Conservation (phyloP, 2,797 vertebrate species). For the Coracias cyanogaster region DNA sequence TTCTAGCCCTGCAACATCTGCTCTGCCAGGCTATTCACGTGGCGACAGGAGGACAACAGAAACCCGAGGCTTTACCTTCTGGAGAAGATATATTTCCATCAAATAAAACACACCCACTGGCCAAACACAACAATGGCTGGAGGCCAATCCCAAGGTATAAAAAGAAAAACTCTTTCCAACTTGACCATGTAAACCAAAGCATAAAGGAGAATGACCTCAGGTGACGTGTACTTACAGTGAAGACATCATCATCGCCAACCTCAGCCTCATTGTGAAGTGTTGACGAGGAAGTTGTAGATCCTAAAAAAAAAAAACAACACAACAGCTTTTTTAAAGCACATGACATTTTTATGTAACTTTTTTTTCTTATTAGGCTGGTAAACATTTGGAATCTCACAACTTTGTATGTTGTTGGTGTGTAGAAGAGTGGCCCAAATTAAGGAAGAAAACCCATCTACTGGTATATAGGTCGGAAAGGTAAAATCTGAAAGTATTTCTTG, state of each 20-base stretch:
- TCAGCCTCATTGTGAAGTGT: constrained; percentile 97
- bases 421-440: background rate
- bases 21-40: background rate
- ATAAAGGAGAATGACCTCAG: background rate
- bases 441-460: background rate
- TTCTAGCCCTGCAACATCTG: background rate
- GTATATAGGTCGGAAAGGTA: background rate
- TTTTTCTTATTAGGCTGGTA: background rate
- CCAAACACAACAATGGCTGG: background rate
- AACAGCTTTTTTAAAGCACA: background rate
- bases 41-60: fast-evolving
- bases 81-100: background rate
- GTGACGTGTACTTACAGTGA: constrained; percentile 88
- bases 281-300: constrained; percentile 97
- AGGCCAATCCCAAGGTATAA: background rate
- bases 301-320: constrained; percentile 72
- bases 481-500: background rate
- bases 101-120: constrained; percentile 19
- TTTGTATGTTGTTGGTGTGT: background rate
- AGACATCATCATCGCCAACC: constrained; percentile 97
- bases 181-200: background rate
- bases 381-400: background rate
- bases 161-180: background rate
- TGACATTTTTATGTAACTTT: background rate
- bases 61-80: background rate